These are phyloP conservation scores for Pomatorhinus ruficollis DNA, from an alignment of 2,113 vertebrate species.

Conservation along the genomic window DNA sequence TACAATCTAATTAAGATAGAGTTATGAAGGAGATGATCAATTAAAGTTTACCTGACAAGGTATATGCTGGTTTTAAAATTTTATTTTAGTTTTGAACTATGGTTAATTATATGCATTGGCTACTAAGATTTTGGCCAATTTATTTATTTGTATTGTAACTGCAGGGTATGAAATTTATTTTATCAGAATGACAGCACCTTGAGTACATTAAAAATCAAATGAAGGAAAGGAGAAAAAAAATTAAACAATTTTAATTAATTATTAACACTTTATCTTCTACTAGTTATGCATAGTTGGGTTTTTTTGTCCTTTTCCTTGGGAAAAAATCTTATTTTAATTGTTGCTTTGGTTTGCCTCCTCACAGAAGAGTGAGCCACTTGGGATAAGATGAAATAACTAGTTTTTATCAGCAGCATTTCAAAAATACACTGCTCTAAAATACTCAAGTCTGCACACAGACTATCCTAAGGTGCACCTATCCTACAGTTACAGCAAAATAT, in stretches of 20 bases:
- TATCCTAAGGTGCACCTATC: background rate
- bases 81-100: background rate
- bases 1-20: background rate
- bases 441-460: background rate
- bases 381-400: background rate
- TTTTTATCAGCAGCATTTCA: background rate
- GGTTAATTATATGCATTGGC: background rate
- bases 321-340: background rate
- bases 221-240: background rate
- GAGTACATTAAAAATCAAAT: background rate
- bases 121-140: background rate
- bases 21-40: background rate
- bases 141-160: background rate
- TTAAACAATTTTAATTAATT: background rate
- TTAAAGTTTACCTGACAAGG: background rate
- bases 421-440: background rate
- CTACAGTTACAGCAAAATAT: background rate
- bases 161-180: background rate
- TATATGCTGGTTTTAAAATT: background rate
- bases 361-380: background rate
- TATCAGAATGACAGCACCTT: background rate
- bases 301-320: background rate
- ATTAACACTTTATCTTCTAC: background rate
- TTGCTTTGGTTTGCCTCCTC: background rate
- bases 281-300: fast-evolving